Conservation (phyloP, 2,888 invertebrate genomes). For the Zhengitettix transpicula region DNA sequence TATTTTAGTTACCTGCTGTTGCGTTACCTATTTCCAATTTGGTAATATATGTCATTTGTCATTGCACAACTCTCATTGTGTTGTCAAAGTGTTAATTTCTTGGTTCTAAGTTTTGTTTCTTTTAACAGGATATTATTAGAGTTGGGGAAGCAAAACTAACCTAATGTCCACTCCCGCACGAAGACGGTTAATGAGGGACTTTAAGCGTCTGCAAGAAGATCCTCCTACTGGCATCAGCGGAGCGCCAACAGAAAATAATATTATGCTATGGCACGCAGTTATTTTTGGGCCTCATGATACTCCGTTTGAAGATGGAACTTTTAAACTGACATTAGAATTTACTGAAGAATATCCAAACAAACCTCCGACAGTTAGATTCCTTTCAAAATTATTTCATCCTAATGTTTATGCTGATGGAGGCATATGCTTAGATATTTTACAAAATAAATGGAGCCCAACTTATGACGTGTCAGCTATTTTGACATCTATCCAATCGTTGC, state of each 20-base stretch:
- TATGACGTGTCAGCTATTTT: slow-evolving; percentile 99
- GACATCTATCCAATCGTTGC: slow-evolving; percentile 97
- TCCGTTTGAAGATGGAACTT: slow-evolving; percentile 98
- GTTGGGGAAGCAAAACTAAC: too few species aligned
- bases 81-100: too few species aligned
- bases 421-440: slow-evolving; percentile 97
- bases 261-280: slow-evolving; percentile 99
- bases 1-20: too few species aligned
- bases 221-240: slow-evolving; percentile 99
- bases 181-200: not conserved
- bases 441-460: slow-evolving; percentile 99
- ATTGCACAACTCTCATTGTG: too few species aligned
- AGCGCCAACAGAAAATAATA: slow-evolving; percentile 98
- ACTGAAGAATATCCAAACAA: slow-evolving; percentile 99
- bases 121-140: too few species aligned
- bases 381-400: slow-evolving; percentile 99
- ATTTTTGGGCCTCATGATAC: slow-evolving; percentile 99
- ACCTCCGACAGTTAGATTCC: slow-evolving; percentile 97
- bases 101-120: too few species aligned
- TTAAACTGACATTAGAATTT: slow-evolving; percentile 98
- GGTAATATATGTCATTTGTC: too few species aligned
- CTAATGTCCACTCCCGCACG: not conserved
- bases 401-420: slow-evolving; percentile 99
- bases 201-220: slow-evolving; percentile 75
- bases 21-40: too few species aligned